Evolutionary conservation across 2,888 invertebrate species (phyloP), one percentile per base, ranked within the genome.

Genomic region (Beris chalybata): DNA sequence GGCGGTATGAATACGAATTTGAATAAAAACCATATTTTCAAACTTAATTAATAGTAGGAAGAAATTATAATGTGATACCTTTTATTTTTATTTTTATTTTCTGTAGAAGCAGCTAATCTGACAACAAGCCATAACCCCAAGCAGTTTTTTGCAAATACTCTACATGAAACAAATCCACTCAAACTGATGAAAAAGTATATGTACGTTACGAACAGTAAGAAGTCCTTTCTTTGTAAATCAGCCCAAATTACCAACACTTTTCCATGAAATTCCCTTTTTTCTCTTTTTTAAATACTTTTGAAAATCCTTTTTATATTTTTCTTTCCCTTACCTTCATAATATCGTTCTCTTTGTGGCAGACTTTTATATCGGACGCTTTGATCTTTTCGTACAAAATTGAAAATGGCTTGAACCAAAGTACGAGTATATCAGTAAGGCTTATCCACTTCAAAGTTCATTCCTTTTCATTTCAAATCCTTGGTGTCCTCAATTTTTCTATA

Each of bases 341-440:
- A 38, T 5, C 38, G 38, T 38, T 5, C 7, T 38, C 5, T 38
- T 7, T 38, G 9, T 5, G 38, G 5, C 5, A 9, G 5, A 38
- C 38, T 38, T 38, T 38, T 4, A 38, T 38, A 38, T 38, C 38
- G 5, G 5, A 38, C 38, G 4, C 54, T 54, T 54, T 54, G 54
- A 54, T 54, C 54, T 54, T 31, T 1, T n/a, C 9, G 31, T 31
- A 54, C 31, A 31, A 54, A 54, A 54, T 54, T 54, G 54, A 54
- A 54, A 54, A 54, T 31, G 4, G 54, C 31, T 38, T 9, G 22
- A 52, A 52, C 29, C 22, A 3, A 52, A 52, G 29, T 13, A 15
- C 15, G 48, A n/a, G 3, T 48, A n/a, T 12, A 48, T 6, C 4
- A 11, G 15, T 9, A n/a, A 15, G 15, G 48, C n/a, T 52, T 15